Base-by-base conservation (phyloP, 2,888 invertebrate species). In the Hirtodrosophila alboralis region DNA sequence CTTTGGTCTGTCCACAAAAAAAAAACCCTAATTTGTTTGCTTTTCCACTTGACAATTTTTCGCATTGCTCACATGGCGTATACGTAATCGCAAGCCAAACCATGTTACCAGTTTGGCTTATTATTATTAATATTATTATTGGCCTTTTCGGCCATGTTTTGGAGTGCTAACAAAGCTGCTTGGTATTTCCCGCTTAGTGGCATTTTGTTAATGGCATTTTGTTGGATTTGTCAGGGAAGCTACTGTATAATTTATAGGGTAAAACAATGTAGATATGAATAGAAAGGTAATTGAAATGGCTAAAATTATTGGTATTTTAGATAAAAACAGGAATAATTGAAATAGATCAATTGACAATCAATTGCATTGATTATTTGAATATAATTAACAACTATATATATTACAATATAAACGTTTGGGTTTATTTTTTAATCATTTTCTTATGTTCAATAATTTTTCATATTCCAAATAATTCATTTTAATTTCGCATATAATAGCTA, bases 11-110 rank as follows among this genome's bases (percentile, higher is more conserved):
- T 3, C 54, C n/a, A 45, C 62, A 31, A 33, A 62, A 51, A n/a
- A n/a, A n/a, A n/a, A n/a, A n/a, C n/a, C n/a, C 52, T 80, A 80
- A 84, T 80, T 77, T 84, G 83, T 79, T 83, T 84, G 58, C 71
- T 69, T 71, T 73, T 31, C 43, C 69, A 61, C 57, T 54, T 58
- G 34, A 57, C 54, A 56, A 66, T 43, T 67, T 43, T 16, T 26
- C 12, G 4, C 10, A 26, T 38, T 21, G 33, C 37, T 18, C 38
- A 57, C 57, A 16, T 16, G 36, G 64, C 84, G 71, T 77, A 84
- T 73, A 75, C 77, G 75, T 66, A 77, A 84, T 83, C 64, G 63
- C 41, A 59, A 57, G 53, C 38, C 75, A 59, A 58, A 5, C 1
- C 18, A 18, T n/a, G 18, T 18, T 18, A 70, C 70, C 70, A 58